Evolutionary conservation across 2,888 invertebrate genomes (phyloP), one percentile per base, ranked within the genome.

Genomic region (Chloroclystis v-ata): DNA sequence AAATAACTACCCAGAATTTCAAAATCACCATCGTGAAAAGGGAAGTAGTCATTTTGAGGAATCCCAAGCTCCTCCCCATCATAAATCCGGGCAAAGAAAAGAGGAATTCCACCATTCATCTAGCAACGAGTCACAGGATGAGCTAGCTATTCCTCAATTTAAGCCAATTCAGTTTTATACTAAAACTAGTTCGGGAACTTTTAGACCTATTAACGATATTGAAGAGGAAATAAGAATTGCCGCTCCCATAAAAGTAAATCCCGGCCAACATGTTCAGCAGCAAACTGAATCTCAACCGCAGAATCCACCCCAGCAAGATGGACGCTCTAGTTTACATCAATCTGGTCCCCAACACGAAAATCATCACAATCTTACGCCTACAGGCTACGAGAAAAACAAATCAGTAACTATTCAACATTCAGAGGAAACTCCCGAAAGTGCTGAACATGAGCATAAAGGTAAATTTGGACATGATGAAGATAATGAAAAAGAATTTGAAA

Each of bases 401-500:
- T 73, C 66, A 12, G 68, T 82, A 14, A 75, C 80, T 40, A 76
- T 81, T 28, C 72, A 81, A n/a, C n/a, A n/a, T n/a, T n/a, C n/a
- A 48, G 78, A 76, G 29, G 81, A 83, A 61, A 62, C 74, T 6
- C 77, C 81, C 0, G 69, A 67, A 45, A 73, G 77, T 20, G 67
- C 69, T 38, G 65, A 73, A 11, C 80, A 81, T 56, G 72, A 82
- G 54, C 63, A 75, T 39, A 74, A 72, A 20, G 72, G 78, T 61
- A 71, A 74, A 50, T 61, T 75, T 1, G 70, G 73, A 14, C 68
- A 73, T n/a, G 79, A 82, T 49, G 78, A 79, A 56, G 81, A 85
- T 41, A 80, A 69, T 32, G 88, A 89, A 59, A 77, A 88, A 60
- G 78, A 84, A 51, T 89, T 88, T 56, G 86, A 88, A 55, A 80